Base-by-base conservation (phyloP, 2,113 vertebrate genomes). In the Chrysochloris asiatica region DNA sequence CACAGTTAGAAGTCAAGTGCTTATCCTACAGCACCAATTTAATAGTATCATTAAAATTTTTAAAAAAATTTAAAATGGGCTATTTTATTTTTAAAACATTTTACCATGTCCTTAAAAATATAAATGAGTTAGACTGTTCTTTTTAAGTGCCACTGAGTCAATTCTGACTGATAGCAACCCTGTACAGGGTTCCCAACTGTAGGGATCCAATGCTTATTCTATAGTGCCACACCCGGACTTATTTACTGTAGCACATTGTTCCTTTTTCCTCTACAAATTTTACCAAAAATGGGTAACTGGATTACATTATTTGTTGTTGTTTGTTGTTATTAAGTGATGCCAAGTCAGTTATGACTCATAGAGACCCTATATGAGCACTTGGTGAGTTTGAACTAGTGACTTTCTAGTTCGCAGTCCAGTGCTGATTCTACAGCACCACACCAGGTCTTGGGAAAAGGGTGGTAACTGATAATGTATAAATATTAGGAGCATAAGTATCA, bases 21-120 rank as follows among this genome's bases (percentile, higher is more conserved):
- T n/a, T n/a, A n/a, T n/a, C n/a, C n/a, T n/a, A n/a, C n/a, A n/a
- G n/a, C n/a, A n/a, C n/a, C n/a, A n/a, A n/a, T n/a, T n/a, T n/a
- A n/a, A n/a, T n/a, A n/a, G n/a, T n/a, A n/a, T n/a, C n/a, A n/a
- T n/a, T n/a, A n/a, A 30, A 90, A 47, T 2, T 33, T 63, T 30
- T 36, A 52, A 83, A n/a, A 33, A 90, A 24, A 11, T 17, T 24
- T 10, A n/a, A n/a, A n/a, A n/a, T n/a, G n/a, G n/a, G 45, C 43
- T 56, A 56, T 84, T 14, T 82, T 22, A 80, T 63, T 93, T 80
- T 83, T 73, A 47, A 88, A 83, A 72, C n/a, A n/a, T n/a, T n/a
- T n/a, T n/a, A n/a, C n/a, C n/a, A 67, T 24, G 82, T 52, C 14
- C 54, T 86, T 28, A 85, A 72, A 91, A 88, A 52, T 9, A 52